Base-by-base conservation (phyloP, 2,113 vertebrate species). In the Nothocercus julius region DNA sequence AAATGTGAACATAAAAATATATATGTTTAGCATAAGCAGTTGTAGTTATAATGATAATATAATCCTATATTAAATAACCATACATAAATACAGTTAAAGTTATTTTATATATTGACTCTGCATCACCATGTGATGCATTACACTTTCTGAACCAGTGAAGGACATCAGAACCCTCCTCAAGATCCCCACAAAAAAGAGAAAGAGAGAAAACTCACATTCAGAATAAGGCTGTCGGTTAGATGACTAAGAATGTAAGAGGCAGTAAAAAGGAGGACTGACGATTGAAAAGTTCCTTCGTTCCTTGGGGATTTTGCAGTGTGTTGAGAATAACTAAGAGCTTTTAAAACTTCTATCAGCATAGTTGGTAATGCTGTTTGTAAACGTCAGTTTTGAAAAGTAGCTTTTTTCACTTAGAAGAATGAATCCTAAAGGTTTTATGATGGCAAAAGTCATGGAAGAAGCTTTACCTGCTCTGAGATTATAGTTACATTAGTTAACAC, bases 81-180 rank as follows among this genome's bases (percentile, higher is more conserved):
- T 42, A 12, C 49, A 24, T 49, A 47, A 17, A 47, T 47, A 47
- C 5, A 5, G 45, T 84, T 59, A 7, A 74, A 30, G 2, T 56
- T 69, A 51, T 87, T 78, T 79, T 82, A 3, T 45, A 3, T 34
- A 3, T 74, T 86, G 49, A 40, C 74, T 79, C 56, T 90, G 80
- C 83, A 76, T 56, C 30, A 61, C 89, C 34, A 12, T 91, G n/a
- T 61, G 69, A 88, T 96, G 78, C 86, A 92, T 49, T 87, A 70
- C 36, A 85, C 62, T 58, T 66, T 44, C 53, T 84, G 49, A 83
- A 40, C 59, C 15, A 19, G 47, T 22, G 34, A 86, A 82, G 69
- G 66, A 38, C 61, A 73, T 88, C 38, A 56, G 27, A 9, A n/a
- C 49, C 79, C 36, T 27, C 34, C 36, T 30, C 30, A 51, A 47